Base-by-base conservation (phyloP, 2,113 vertebrate genomes). In the Peromyscus polionotus region DNA sequence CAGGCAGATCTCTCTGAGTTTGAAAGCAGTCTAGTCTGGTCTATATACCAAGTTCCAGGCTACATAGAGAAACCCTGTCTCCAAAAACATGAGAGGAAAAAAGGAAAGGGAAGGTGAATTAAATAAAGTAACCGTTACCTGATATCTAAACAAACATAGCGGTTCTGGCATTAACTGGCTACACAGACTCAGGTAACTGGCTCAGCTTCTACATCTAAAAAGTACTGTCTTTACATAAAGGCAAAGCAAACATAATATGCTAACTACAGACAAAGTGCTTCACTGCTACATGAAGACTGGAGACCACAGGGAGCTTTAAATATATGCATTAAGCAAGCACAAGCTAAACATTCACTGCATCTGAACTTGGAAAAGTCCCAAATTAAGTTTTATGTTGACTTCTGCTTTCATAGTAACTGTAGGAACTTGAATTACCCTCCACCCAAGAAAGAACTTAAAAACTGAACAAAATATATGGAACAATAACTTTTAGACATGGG, bases 401-500 rank as follows among this genome's bases (percentile, higher is more conserved):
- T 59, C 54, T 93, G 39, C 33, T 87, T 95, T 94, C 39, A 94
- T 24, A 26, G 54, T 22, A 90, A 67, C 1, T 83, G 22, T 3
- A 90, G n/a, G 4, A 48, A 51, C 45, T 91, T 7, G 59, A 72
- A 67, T 72, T 93, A 92, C 4, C 33, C 68, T 94, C 59, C 48
- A 28, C 80, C 6, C 48, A 48, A 87, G 19, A 90, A 94, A 95
- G 19, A 88, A 77, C 17, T 85, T n/a, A 76, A 81, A 89, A 81
- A 77, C 0, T 90, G 45, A 11, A 93, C 80, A 91, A 92, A 95
- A 93, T 39, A 72, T 51, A 72, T 80, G 19, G 51, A 84, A 91
- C 11, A 75, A 86, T 61, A 19, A 59, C 90, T 96, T 96, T 92
- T 75, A 79, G 45, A 96, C 54, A 88, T 8, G 13, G 9, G 48